Evolutionary conservation across 2,113 vertebrate species (phyloP).

Genomic region (Monarcha castaneiventris): DNA sequence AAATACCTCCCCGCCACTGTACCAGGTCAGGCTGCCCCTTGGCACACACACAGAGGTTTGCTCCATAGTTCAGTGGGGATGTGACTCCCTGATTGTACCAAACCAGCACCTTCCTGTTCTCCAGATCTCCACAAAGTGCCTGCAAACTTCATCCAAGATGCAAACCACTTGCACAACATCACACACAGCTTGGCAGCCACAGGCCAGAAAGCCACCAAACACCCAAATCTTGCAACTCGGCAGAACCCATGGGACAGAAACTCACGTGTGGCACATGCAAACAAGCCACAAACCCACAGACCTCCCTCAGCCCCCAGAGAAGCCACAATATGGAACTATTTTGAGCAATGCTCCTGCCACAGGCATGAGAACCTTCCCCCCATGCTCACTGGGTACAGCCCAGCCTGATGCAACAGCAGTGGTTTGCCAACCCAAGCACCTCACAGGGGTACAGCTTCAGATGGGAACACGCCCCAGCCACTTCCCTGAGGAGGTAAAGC

Average conservation of each 20-base stretch:
- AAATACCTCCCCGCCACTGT: background rate
- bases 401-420: background rate
- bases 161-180: background rate
- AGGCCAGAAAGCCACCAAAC: constrained; percentile 3
- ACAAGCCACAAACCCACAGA: background rate
- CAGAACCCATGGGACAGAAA: background rate
- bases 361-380: background rate
- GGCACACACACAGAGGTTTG: background rate
- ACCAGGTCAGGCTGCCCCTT: background rate
- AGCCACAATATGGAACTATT: background rate
- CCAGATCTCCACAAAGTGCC: background rate
- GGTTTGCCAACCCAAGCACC: constrained; percentile 25
- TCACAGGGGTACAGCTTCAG: background rate
- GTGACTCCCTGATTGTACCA: background rate
- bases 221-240: background rate
- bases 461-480: background rate
- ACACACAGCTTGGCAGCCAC: background rate
- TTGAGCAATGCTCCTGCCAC: background rate
- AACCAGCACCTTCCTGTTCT: background rate
- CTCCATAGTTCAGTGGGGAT: background rate
- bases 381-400: accelerated
- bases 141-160: background rate
- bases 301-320: background rate
- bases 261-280: background rate
- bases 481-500: background rate